Evolutionary conservation across 1,140 invertebrate species (phyloP).

Genomic region (Hormaphis cornu): DNA sequence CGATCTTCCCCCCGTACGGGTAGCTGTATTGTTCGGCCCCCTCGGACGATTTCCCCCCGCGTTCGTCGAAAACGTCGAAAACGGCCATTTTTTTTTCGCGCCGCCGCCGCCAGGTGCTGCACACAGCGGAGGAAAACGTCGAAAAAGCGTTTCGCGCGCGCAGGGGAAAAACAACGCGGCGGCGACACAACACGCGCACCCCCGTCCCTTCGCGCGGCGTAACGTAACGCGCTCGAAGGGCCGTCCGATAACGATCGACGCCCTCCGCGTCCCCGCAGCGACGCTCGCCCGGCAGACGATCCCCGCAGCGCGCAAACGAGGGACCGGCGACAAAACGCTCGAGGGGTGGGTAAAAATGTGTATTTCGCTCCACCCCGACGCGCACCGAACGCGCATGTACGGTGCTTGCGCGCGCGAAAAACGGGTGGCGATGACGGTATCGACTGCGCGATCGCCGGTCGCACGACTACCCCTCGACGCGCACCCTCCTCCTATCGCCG

Average conservation of each 20-base stretch:
- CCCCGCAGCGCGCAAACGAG: not conserved
- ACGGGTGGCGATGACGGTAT: constrained; percentile 2
- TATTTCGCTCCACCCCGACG: constrained; percentile 14
- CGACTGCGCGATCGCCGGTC: constrained; percentile 26
- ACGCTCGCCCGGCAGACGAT: not conserved
- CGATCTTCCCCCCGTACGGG: too few relatives aligned
- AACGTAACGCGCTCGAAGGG: too few relatives aligned
- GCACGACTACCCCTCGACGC: too few relatives aligned
- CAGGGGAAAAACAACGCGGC: not conserved
- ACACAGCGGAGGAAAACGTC: too few relatives aligned
- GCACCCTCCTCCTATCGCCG: too few relatives aligned
- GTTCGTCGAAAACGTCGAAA: too few relatives aligned
- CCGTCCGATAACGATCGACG: constrained; percentile 30
- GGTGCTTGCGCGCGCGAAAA: not conserved
- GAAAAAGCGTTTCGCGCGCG: not conserved
- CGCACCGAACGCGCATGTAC: not conserved
- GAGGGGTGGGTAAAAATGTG: not conserved
- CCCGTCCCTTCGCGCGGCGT: too few relatives aligned
- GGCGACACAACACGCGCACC: too few relatives aligned
- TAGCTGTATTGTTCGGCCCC: too few relatives aligned
- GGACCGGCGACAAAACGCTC: not conserved
- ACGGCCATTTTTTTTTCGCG: too few relatives aligned
- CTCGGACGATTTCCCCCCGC: too few relatives aligned
- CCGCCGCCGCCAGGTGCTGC: too few relatives aligned
- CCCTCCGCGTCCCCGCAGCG: not conserved